These are phyloP conservation scores for Crambe crambe DNA, from an alignment of 37 sponge, comb jelly and placozoan genomes.

Conservation along the genomic window DNA sequence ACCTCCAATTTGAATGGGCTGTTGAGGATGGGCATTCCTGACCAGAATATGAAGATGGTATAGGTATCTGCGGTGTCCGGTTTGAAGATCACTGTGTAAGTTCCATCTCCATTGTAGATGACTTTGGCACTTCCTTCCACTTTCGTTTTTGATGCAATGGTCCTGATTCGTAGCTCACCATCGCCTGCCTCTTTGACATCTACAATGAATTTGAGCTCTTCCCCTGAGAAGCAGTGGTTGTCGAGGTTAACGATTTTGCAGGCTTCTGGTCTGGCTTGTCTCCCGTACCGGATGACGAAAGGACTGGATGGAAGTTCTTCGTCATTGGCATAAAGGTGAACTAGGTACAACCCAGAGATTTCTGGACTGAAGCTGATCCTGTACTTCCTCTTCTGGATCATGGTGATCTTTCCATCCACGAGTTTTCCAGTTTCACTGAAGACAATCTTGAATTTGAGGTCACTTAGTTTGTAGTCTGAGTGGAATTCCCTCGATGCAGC, in stretches of 20 bases:
- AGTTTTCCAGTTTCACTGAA: conserved; percentile 14
- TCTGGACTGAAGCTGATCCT: conserved; percentile 53
- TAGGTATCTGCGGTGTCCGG: conserved; percentile 19
- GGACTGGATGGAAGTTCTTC: conserved; percentile 68
- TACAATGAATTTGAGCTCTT: conserved; percentile 39
- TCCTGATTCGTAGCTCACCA: conserved; percentile 28
- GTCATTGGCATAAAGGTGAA: conserved; percentile 50
- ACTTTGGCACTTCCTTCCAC: conserved; percentile 1
- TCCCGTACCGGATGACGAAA: conserved; percentile 47
- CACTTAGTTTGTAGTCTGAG: conserved; percentile 21
- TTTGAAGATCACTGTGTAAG: conserved; percentile 15
- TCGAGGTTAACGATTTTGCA: conserved; percentile 31
- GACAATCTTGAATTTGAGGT: conserved; percentile 42
- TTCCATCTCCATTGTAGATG: conserved; percentile 43
- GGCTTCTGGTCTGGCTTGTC: conserved; percentile 60
- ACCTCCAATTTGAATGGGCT: conserved; percentile 45
- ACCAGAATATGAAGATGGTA: conserved; percentile 28
- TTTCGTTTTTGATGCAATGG: conserved; percentile 38
- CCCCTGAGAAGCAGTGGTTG: conserved; percentile 11
- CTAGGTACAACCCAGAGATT: conserved; percentile 43
- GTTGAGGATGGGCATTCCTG: conserved; percentile 51
- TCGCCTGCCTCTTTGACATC: conserved; percentile 55
- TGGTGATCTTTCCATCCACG: conserved; percentile 56
- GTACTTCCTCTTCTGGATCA: conserved; percentile 39
- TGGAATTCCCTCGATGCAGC: conserved; percentile 37